Conservation (phyloP, 2,113 vertebrate species). For the Coptodon rendalli region DNA sequence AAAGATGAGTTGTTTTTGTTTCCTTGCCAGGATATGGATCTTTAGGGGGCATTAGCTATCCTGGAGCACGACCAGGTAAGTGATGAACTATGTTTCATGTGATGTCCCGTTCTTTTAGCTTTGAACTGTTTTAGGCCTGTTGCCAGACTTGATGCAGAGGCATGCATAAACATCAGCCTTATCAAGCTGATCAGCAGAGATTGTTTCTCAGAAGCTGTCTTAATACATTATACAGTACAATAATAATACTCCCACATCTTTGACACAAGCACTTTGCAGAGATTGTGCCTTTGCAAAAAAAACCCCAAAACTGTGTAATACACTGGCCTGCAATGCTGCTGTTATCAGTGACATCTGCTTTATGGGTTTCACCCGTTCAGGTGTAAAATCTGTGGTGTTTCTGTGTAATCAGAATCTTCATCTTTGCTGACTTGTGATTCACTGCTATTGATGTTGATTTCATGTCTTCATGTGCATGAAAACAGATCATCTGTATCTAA, state of each 20-base stretch:
- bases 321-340: neutral
- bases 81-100: neutral
- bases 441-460: neutral
- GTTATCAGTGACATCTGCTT: neutral
- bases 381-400: constrained; percentile 1
- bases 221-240: neutral
- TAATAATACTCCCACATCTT: neutral
- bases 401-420: neutral
- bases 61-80: constrained; percentile 54
- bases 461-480: neutral
- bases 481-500: neutral
- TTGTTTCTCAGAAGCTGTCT: neutral
- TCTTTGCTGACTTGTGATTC: neutral
- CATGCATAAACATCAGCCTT: neutral
- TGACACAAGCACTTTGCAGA: neutral
- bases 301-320: neutral
- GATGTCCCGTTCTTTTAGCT: neutral
- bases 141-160: neutral
- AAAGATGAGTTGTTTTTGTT: constrained; percentile 20
- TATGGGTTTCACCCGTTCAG: neutral
- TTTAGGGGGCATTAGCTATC: constrained; percentile 30
- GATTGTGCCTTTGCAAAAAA: neutral
- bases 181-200: neutral
- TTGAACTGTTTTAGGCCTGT: neutral
- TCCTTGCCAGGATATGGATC: constrained; percentile 59